Conservation (phyloP, 2,113 vertebrate species). For the Dryoscopus gambensis region DNA sequence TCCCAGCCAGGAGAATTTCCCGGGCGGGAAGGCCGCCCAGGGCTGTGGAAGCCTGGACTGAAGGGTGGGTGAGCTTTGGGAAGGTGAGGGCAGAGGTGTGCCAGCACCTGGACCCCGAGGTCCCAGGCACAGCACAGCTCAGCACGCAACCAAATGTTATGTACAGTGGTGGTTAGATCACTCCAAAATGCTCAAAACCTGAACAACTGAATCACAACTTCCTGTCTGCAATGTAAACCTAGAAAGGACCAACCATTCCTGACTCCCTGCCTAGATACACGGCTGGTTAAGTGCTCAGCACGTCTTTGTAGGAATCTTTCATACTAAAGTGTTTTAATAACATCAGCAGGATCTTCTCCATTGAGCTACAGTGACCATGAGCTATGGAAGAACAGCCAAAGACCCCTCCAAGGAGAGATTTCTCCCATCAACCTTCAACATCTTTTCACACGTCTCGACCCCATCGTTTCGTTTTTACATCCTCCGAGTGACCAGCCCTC, state of each 20-base stretch:
- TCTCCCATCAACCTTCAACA: background rate
- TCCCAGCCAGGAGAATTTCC: background rate
- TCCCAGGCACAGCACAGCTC: fast-evolving
- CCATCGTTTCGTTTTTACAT: background rate
- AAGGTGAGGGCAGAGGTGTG: background rate
- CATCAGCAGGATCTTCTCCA: background rate
- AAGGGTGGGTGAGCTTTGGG: background rate
- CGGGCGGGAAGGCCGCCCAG: background rate
- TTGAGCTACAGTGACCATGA: background rate
- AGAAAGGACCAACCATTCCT: background rate
- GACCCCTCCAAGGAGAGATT: background rate
- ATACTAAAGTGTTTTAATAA: background rate
- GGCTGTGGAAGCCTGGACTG: background rate
- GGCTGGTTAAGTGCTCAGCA: background rate
- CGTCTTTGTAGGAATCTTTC: background rate
- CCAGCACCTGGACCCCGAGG: background rate
- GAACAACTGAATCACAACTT: background rate
- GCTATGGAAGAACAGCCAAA: background rate
- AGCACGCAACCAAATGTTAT: fast-evolving
- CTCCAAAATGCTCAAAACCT: background rate
- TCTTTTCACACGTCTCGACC: background rate
- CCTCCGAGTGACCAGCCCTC: background rate
- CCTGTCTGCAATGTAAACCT: background rate
- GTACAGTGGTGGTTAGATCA: fast-evolving
- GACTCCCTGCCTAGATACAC: background rate